phyloP scores from a whole-genome alignment of 2,113 vertebrate genomes.

The Alligator sinensis region DNA sequence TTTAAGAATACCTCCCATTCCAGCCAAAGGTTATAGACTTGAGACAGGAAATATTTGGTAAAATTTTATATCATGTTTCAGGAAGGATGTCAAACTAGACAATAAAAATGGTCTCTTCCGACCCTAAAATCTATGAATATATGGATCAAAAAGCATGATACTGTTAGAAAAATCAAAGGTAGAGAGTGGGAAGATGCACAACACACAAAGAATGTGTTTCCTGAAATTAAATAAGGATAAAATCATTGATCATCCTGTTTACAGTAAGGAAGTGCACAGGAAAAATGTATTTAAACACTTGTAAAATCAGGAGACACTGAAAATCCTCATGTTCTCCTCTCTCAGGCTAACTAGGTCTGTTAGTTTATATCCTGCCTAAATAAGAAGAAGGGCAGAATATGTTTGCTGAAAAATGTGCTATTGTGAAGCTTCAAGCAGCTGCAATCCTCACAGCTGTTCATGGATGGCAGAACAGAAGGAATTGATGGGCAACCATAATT shows the following conservation, averaged over 20 bases:
- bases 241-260: neutral
- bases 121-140: neutral
- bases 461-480: neutral
- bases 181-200: neutral
- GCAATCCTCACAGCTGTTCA: neutral
- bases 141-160: neutral
- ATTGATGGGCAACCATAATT: neutral
- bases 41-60: neutral
- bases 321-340: neutral
- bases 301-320: neutral
- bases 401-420: neutral
- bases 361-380: fast-evolving
- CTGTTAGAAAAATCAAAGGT: neutral
- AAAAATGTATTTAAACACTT: neutral
- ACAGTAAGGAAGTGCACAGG: neutral
- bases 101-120: neutral
- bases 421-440: neutral
- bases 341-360: neutral
- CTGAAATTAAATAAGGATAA: neutral
- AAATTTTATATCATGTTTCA: neutral
- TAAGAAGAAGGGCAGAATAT: neutral
- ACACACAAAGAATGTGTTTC: neutral
- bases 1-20: neutral
- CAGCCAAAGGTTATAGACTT: neutral
- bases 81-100: neutral